Conservation (phyloP, 2,113 vertebrate genomes). For the Neoarius graeffei region DNA sequence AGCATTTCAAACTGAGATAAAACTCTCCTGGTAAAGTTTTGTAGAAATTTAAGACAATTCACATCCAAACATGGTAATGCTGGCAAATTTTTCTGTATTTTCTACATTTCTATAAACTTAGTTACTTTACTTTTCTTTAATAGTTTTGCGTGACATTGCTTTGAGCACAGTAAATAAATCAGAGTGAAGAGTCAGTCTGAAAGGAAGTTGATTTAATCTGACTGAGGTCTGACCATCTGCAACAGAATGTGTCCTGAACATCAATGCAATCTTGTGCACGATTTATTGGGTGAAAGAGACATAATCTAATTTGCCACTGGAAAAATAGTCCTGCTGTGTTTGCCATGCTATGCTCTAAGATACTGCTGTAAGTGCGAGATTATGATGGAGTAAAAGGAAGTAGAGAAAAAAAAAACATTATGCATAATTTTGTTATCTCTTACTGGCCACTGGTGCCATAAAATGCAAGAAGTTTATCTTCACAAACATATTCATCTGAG, state of each 20-base stretch:
- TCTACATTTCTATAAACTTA: background rate
- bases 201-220: slow-evolving; percentile 30
- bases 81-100: background rate
- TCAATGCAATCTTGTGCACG: slow-evolving; percentile 16
- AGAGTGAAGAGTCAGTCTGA: slow-evolving; percentile 19
- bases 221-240: slow-evolving; percentile 1
- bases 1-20: background rate
- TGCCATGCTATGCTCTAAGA: background rate
- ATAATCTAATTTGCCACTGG: slow-evolving; percentile 23
- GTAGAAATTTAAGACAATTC: background rate
- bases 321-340: background rate
- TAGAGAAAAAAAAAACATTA: background rate
- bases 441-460: background rate
- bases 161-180: slow-evolving; percentile 15
- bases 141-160: background rate
- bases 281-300: slow-evolving; percentile 20
- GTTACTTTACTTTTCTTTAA: background rate
- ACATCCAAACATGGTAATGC: background rate
- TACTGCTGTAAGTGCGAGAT: background rate
- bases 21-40: background rate
- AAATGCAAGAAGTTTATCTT: background rate
- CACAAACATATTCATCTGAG: background rate
- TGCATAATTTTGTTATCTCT: slow-evolving; percentile 3
- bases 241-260: slow-evolving; percentile 18
- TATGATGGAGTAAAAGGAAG: background rate